Percentiles rank a stretch among this genome's conserved stretches.
These are phyloP conservation scores for Onthophagus taurus DNA, from an alignment of 1,140 invertebrate genomes.

Conservation along the genomic window DNA sequence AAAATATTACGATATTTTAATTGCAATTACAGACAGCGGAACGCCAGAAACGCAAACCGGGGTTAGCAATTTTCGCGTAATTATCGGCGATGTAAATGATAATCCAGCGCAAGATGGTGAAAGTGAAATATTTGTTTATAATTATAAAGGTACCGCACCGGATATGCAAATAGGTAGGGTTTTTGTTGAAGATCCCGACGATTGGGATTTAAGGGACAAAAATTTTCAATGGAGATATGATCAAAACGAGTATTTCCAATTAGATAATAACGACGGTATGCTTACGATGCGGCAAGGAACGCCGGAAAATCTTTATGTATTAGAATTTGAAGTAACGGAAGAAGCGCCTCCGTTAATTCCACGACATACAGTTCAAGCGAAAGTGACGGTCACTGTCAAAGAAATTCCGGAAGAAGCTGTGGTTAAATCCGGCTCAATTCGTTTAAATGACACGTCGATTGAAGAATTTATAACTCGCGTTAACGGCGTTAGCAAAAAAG, in stretches of 20 bases:
- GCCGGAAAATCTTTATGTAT: constrained; percentile 53
- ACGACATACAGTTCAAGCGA: constrained; percentile 60
- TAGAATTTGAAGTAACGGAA: constrained; percentile 66
- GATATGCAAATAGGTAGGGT: constrained; percentile 78
- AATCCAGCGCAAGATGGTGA: constrained; percentile 72
- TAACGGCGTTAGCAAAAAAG: constrained; percentile 61
- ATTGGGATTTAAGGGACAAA: constrained; percentile 90
- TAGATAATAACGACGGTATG: constrained; percentile 65
- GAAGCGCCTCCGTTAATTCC: constrained; percentile 39
- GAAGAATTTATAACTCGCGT: constrained; percentile 70
- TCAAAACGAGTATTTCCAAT: constrained; percentile 50
- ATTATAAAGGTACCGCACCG: constrained; percentile 68
- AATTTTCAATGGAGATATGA: constrained; percentile 56
- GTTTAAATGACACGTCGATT: constrained; percentile 68
- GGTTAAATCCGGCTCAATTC: constrained; percentile 77
- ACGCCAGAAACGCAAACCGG: constrained; percentile 53
- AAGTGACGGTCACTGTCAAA: constrained; percentile 75
- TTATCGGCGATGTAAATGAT: constrained; percentile 87
- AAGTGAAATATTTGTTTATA: constrained; percentile 86
- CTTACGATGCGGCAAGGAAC: constrained; percentile 70
- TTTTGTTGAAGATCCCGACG: constrained; percentile 83
- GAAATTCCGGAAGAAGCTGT: constrained; percentile 84
- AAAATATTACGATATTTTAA: constrained; percentile 79
- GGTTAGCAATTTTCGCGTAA: constrained; percentile 68
- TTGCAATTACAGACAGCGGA: constrained; percentile 78